Evolutionary conservation across 2,113 vertebrate species (phyloP).

Genomic region (Oreochromis tanganicae): DNA sequence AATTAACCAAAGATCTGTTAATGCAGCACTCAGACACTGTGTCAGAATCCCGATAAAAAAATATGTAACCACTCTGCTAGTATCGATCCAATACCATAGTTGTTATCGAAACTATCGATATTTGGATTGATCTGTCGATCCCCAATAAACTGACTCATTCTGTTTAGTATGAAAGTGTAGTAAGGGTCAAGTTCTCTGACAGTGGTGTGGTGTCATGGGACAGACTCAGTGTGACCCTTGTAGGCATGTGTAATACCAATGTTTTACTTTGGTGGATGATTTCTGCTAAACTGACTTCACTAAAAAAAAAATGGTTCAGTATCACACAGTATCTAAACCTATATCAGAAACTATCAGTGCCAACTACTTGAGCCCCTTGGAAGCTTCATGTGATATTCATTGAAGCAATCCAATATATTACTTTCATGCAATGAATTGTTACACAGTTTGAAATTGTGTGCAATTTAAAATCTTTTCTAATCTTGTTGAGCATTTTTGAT

Average conservation of each 20-base stretch:
- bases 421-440: accelerated
- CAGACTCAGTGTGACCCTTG: not conserved
- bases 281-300: not conserved
- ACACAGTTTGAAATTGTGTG: not conserved
- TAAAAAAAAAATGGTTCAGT: accelerated
- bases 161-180: not conserved
- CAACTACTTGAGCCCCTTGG: not conserved
- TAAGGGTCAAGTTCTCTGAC: not conserved
- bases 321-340: not conserved
- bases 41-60: not conserved
- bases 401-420: not conserved
- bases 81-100: not conserved
- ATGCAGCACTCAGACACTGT: not conserved
- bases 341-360: accelerated
- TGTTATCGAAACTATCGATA: accelerated
- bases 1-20: not conserved
- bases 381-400: not conserved
- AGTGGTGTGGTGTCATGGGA: not conserved
- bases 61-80: not conserved
- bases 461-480: not conserved
- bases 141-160: not conserved
- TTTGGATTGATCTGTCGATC: not conserved
- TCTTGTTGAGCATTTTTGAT: not conserved
- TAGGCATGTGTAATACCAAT: not conserved
- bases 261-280: not conserved